These are phyloP conservation scores for Lucinisca nassula DNA, from an alignment of 2,888 invertebrate species.

Conservation along the genomic window DNA sequence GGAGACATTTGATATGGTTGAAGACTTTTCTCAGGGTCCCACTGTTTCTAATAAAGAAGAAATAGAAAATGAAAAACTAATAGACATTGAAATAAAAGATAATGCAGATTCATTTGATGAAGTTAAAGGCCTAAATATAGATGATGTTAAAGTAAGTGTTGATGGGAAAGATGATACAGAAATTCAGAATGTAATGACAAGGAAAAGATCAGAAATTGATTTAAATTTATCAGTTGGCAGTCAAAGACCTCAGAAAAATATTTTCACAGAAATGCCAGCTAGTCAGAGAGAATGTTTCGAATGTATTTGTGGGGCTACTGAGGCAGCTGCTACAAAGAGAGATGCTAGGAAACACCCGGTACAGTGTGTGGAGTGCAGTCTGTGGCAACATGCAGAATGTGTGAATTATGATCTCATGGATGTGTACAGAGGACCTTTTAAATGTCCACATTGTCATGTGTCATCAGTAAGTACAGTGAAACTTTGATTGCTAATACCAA, in stretches of 20 bases:
- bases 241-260: constrained; percentile 27
- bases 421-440: constrained; percentile 88
- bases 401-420: constrained; percentile 89
- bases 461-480: constrained; percentile 85
- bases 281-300: constrained; percentile 84
- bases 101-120: not conserved
- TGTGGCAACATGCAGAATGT: constrained; percentile 91
- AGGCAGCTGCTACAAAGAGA: constrained; percentile 85
- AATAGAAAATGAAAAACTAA: too few species aligned
- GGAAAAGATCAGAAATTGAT: not conserved
- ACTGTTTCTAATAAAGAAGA: too few species aligned
- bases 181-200: not conserved
- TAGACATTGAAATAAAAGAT: not conserved
- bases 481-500: too few species aligned
- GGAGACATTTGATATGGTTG: too few species aligned
- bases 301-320: constrained; percentile 88
- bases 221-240: not conserved
- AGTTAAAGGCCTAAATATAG: not conserved
- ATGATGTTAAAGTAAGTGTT: not conserved
- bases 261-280: constrained; percentile 60
- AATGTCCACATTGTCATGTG: constrained; percentile 92
- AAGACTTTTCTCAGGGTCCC: too few species aligned
- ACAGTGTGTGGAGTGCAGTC: constrained; percentile 90
- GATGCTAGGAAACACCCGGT: constrained; percentile 87
- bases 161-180: not conserved